These are phyloP conservation scores for Philopotamus ludificatus DNA, from an alignment of 1,140 invertebrate genomes.

Conservation along the genomic window DNA sequence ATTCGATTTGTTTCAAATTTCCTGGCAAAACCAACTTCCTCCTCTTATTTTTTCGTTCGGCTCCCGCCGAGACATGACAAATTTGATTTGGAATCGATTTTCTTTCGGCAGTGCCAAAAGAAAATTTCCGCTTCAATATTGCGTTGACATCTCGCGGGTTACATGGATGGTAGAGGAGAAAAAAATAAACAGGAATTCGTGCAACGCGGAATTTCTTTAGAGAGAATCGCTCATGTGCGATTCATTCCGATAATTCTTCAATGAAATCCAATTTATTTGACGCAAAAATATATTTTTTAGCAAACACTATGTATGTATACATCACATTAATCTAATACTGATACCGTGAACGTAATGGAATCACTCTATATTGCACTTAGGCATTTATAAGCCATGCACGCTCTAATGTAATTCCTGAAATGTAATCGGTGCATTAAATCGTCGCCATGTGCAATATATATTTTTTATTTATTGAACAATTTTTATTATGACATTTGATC, in stretches of 20 bases:
- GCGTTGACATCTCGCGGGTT: slow-evolving; percentile 9
- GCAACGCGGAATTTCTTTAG: slow-evolving; percentile 22
- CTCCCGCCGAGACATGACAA: slow-evolving; percentile 37
- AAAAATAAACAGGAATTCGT: slow-evolving; percentile 30
- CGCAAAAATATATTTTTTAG: neutral
- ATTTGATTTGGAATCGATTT: slow-evolving; percentile 41
- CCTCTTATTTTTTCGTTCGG: slow-evolving; percentile 21
- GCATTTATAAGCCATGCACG: slow-evolving; percentile 22
- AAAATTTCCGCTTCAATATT: slow-evolving; percentile 34
- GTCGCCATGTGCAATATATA: no score
- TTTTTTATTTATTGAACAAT: no score
- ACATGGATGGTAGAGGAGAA: no score
- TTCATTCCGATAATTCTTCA: slow-evolving; percentile 2
- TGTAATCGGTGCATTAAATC: slow-evolving; percentile 9
- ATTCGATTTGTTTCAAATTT: slow-evolving; percentile 42
- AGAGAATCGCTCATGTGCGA: slow-evolving; percentile 8
- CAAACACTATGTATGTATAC: no score
- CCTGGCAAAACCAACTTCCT: slow-evolving; percentile 32
- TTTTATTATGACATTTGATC: no score
- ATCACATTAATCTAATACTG: no score
- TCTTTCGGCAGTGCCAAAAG: slow-evolving; percentile 27
- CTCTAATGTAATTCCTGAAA: neutral
- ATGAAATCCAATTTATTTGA: no score
- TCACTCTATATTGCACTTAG: slow-evolving; percentile 7
- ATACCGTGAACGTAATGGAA: no score